These are phyloP conservation scores for Petrocephalus microphthalmus DNA, from an alignment of 2,113 vertebrate genomes.

Conservation along the genomic window DNA sequence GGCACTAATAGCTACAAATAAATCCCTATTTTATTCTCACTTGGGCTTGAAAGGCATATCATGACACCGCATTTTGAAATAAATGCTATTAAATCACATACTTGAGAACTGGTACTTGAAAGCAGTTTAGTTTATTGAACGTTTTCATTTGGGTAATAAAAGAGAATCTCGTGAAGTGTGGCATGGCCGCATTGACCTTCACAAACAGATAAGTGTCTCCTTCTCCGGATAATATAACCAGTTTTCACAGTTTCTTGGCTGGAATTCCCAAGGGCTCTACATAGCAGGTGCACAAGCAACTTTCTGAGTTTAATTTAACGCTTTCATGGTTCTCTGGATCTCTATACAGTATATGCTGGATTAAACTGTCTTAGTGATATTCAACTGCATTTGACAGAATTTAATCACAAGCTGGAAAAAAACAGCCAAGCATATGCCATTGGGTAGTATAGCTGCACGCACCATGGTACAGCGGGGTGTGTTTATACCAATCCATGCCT, in stretches of 20 bases:
- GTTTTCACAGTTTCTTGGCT: constrained; percentile 44
- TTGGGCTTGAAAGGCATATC: background rate
- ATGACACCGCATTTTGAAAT: background rate
- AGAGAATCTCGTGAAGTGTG: background rate
- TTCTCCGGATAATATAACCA: constrained; percentile 35
- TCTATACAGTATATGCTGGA: constrained; percentile 35
- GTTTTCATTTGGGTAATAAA: constrained; percentile 15
- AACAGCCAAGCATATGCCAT: constrained; percentile 16
- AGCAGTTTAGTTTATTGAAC: background rate
- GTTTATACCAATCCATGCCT: background rate
- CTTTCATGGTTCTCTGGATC: constrained; percentile 51
- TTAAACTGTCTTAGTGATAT: constrained; percentile 23
- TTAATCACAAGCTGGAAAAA: constrained; percentile 26
- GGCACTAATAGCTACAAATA: background rate
- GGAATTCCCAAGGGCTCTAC: constrained; percentile 50
- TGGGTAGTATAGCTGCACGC: constrained; percentile 13
- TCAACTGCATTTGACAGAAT: constrained; percentile 28
- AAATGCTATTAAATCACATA: background rate
- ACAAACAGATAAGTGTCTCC: constrained; percentile 14
- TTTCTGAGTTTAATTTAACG: constrained; percentile 63
- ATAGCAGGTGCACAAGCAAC: constrained; percentile 55
- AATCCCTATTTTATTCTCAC: background rate
- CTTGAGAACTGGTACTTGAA: background rate
- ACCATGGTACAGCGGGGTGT: background rate
- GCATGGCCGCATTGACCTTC: background rate